Evolutionary conservation across 2,888 invertebrate species (phyloP).

Genomic region (Rotaria magnacalcarata): DNA sequence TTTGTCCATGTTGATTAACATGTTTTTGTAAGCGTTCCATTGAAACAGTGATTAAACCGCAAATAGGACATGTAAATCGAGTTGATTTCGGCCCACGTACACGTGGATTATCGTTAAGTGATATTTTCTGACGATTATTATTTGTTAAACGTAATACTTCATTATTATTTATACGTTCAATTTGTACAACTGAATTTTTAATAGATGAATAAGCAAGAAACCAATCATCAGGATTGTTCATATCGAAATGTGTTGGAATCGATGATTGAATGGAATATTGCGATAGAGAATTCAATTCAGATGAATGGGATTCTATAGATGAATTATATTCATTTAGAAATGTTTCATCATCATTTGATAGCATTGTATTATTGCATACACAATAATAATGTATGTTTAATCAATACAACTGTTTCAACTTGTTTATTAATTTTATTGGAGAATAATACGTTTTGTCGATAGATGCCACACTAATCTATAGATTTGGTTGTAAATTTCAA

Average conservation of each 20-base stretch:
- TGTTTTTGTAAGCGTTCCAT: slow-evolving; percentile 21
- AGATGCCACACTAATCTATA: not conserved
- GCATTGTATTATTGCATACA: too few relatives aligned
- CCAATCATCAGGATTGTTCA: not conserved
- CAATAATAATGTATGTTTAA: too few relatives aligned
- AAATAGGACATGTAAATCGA: slow-evolving; percentile 20
- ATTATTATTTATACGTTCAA: not conserved
- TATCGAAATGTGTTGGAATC: not conserved
- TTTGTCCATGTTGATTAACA: slow-evolving; percentile 29
- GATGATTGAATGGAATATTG: not conserved
- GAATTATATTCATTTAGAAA: not conserved
- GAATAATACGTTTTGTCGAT: not conserved
- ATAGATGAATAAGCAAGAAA: not conserved
- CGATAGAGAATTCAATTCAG: too few relatives aligned
- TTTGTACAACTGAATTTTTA: not conserved
- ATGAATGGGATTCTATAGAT: too few relatives aligned
- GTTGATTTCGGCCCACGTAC: not conserved
- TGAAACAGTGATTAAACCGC: slow-evolving; percentile 14
- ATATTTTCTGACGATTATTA: not conserved
- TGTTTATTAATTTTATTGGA: not conserved
- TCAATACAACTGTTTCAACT: too few relatives aligned
- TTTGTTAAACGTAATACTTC: not conserved
- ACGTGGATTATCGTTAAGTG: not conserved
- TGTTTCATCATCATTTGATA: not conserved
- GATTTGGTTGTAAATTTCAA: not conserved